Conservation (phyloP, 1,140 invertebrate genomes). For the Capitella teleta region DNA sequence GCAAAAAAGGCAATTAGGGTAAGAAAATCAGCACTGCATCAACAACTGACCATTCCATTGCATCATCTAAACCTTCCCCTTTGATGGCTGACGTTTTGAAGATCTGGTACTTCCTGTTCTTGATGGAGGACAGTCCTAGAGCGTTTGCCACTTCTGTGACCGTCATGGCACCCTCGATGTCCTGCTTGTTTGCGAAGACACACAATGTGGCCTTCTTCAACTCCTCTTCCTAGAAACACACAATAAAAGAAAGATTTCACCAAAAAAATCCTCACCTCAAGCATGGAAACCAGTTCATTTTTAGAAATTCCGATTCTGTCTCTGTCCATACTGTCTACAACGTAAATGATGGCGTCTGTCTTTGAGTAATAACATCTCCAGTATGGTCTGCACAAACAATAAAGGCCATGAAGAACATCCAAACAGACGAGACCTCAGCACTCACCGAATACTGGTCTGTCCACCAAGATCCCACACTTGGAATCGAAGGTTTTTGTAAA, state of each 20-base stretch:
- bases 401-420: background rate
- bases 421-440: too few relatives aligned
- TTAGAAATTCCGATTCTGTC: constrained; percentile 98
- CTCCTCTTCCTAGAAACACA: constrained; percentile 75
- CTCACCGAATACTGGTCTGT: constrained; percentile 80
- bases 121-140: constrained; percentile 82
- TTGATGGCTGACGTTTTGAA: constrained; percentile 98
- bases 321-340: constrained; percentile 95
- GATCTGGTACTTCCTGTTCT: constrained; percentile 97
- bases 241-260: constrained; percentile 4
- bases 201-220: constrained; percentile 86
- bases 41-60: constrained; percentile 88
- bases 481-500: constrained; percentile 96
- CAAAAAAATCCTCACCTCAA: constrained; percentile 58
- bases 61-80: constrained; percentile 95
- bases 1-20: too few relatives aligned
- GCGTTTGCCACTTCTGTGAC: constrained; percentile 94
- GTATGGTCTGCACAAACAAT: constrained; percentile 68
- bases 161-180: constrained; percentile 91
- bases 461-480: constrained; percentile 99
- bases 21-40: too few relatives aligned
- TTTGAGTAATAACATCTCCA: constrained; percentile 99
- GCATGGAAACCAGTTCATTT: constrained; percentile 93
- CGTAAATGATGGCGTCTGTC: constrained; percentile 99
- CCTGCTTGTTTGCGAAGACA: constrained; percentile 99